phyloP scores from a whole-genome alignment of 2,888 invertebrate species.

The Zaprionus lineosus region DNA sequence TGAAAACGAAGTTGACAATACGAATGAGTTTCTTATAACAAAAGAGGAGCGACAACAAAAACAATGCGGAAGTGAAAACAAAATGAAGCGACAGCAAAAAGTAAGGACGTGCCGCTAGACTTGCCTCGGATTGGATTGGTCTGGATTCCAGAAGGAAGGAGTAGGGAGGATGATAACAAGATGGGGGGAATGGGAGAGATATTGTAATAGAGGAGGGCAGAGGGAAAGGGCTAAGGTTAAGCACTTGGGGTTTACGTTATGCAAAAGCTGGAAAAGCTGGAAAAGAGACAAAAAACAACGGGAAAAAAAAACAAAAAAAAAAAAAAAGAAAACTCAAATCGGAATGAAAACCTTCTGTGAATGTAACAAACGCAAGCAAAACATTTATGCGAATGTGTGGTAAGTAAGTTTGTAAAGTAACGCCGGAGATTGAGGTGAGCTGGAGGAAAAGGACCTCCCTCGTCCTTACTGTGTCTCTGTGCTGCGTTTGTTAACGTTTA shows the following conservation, averaged over 20 bases:
- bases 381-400: conserved; percentile 48
- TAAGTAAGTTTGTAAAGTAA: conserved; percentile 25
- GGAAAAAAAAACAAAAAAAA: conserved; percentile 6
- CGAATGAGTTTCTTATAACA: conserved; percentile 76
- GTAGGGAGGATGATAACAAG: conserved; percentile 16
- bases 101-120: conserved; percentile 65
- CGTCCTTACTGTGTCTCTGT: not conserved
- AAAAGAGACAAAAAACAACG: conserved; percentile 7
- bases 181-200: too few relatives aligned
- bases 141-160: conserved; percentile 6
- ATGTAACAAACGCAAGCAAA: conserved; percentile 52
- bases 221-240: conserved; percentile 54
- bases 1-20: conserved; percentile 77
- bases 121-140: conserved; percentile 10
- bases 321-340: conserved; percentile 11
- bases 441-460: not conserved
- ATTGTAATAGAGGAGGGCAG: too few relatives aligned
- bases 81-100: conserved; percentile 76
- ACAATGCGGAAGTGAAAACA: conserved; percentile 54
- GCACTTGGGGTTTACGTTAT: conserved; percentile 45
- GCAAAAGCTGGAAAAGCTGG: not conserved
- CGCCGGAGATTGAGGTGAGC: not conserved
- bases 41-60: conserved; percentile 30
- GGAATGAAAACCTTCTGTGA: conserved; percentile 28
- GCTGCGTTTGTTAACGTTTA: conserved; percentile 61